These are phyloP conservation scores for Rhinichthys osculus DNA, from an alignment of 2,797 vertebrate species.

Conservation along the genomic window DNA sequence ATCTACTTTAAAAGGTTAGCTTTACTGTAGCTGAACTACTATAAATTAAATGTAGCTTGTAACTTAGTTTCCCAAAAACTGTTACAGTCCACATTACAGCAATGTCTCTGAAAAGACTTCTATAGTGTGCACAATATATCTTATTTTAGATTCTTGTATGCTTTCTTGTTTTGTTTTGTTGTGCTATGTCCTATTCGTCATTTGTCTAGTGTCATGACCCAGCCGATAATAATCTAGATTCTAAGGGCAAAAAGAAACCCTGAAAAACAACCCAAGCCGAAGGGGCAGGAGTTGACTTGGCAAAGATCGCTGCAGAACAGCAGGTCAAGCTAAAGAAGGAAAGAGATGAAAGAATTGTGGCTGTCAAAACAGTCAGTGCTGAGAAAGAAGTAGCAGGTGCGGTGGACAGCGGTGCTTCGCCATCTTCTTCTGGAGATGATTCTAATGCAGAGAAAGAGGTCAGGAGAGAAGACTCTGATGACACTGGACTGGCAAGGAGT, in stretches of 20 bases:
- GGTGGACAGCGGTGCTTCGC: neutral
- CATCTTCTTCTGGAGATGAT: constrained; percentile 22
- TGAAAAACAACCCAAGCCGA: constrained; percentile 75
- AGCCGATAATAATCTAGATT: constrained; percentile 69
- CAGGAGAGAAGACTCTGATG: neutral
- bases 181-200: neutral
- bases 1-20: neutral
- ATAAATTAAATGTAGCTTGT: neutral
- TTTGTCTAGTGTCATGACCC: constrained; percentile 5
- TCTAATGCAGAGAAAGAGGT: neutral
- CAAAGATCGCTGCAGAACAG: constrained; percentile 73
- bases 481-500: neutral
- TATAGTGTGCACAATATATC: neutral
- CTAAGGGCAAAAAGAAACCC: constrained; percentile 71
- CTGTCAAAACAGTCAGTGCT: constrained; percentile 62
- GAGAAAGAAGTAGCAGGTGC: constrained; percentile 52
- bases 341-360: constrained; percentile 67
- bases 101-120: neutral
- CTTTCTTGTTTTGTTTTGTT: neutral
- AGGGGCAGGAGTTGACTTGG: constrained; percentile 71
- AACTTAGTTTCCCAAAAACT: neutral
- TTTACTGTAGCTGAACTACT: neutral
- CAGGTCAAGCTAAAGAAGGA: constrained; percentile 69
- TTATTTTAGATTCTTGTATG: neutral
- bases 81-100: neutral